Percentiles rank a stretch among this genome's conserved stretches.
Conservation (phyloP, 2,113 vertebrate species). For the Gasterosteus aculeatus region DNA sequence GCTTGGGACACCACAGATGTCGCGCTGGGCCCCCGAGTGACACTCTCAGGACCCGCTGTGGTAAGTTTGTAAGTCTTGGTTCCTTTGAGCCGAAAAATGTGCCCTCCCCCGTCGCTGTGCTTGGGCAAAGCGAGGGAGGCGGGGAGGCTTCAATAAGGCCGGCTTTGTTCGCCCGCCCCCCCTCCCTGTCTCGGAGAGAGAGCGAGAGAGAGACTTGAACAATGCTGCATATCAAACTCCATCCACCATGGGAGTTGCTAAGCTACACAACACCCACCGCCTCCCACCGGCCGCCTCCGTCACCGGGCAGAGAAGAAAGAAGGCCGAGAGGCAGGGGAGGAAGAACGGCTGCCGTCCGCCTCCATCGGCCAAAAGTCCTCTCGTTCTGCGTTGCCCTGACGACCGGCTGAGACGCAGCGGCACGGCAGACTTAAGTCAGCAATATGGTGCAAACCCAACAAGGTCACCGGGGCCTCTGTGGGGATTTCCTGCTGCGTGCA, state of each 20-base stretch:
- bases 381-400: constrained; percentile 51
- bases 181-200: constrained; percentile 47
- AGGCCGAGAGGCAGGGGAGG: constrained; percentile 51
- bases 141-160: constrained; percentile 71
- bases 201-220: constrained; percentile 61
- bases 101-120: constrained; percentile 72
- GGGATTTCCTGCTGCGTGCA: constrained; percentile 1
- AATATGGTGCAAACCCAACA: constrained; percentile 39
- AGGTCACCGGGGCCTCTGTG: neutral
- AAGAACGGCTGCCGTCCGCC: constrained; percentile 24
- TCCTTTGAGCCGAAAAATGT: constrained; percentile 70
- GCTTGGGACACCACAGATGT: constrained; percentile 22
- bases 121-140: constrained; percentile 59
- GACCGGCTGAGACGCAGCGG: constrained; percentile 39
- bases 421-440: constrained; percentile 16
- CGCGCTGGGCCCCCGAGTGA: constrained; percentile 13
- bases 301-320: constrained; percentile 52
- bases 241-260: constrained; percentile 83
- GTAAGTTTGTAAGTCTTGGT: constrained; percentile 22
- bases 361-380: constrained; percentile 47
- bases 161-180: constrained; percentile 73
- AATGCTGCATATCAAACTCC: constrained; percentile 77
- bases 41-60: constrained; percentile 24
- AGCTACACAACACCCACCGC: constrained; percentile 74
- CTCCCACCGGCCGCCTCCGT: constrained; percentile 65